These are phyloP conservation scores for Acronicta leporina DNA, from an alignment of 2,888 invertebrate genomes.

Conservation along the genomic window DNA sequence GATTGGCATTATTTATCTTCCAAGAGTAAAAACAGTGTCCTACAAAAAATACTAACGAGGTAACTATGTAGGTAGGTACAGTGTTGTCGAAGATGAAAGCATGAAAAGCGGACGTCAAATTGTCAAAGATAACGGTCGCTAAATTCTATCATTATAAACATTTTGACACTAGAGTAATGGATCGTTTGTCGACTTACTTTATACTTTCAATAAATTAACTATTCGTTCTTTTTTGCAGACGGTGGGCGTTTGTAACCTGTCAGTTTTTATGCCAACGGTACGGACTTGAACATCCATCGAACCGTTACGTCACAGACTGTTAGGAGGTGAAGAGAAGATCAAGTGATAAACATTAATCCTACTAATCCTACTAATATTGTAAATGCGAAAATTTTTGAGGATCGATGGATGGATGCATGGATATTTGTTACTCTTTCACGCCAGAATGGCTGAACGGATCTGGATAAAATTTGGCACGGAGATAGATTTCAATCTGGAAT, in stretches of 20 bases:
- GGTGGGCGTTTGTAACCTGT: constrained; percentile 21
- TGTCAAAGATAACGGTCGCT: constrained; percentile 35
- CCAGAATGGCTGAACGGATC: too few species aligned
- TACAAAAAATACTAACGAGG: neutral
- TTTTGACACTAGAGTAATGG: constrained; percentile 52
- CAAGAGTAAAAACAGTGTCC: too few species aligned
- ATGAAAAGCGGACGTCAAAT: constrained; percentile 16
- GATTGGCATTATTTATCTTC: too few species aligned
- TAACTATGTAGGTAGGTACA: neutral
- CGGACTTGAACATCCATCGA: constrained; percentile 5
- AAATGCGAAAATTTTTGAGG: too few species aligned
- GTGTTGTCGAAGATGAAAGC: constrained; percentile 1
- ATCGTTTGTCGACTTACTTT: constrained; percentile 37
- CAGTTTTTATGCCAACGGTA: constrained; percentile 17
- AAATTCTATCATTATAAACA: constrained; percentile 51
- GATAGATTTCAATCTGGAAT: too few species aligned
- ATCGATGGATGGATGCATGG: too few species aligned
- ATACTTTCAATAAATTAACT: constrained; percentile 30
- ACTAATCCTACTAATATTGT: too few species aligned
- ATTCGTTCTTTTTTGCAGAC: constrained; percentile 9
- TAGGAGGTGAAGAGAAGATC: neutral
- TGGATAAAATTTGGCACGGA: too few species aligned
- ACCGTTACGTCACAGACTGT: neutral
- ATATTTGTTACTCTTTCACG: too few species aligned
- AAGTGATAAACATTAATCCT: too few species aligned